phyloP scores from a whole-genome alignment of 2,113 vertebrate species.

The Oreotrochilus melanogaster region DNA sequence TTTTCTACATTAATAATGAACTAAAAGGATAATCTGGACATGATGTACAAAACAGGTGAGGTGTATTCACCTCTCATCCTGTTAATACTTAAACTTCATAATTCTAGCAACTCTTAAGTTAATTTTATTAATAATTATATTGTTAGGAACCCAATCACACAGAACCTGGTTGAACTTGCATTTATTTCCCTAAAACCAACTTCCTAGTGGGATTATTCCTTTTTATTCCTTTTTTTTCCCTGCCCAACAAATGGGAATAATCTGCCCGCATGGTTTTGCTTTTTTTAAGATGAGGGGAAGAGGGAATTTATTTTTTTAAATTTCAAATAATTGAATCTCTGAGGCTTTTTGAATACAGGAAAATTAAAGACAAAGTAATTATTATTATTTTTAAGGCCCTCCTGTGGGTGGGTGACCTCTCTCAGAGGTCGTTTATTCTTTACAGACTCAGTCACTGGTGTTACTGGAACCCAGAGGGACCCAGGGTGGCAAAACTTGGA shows the following conservation, averaged over 20 bases:
- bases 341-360: not conserved
- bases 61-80: not conserved
- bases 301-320: not conserved
- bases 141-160: not conserved
- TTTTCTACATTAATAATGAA: no score
- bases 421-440: not conserved
- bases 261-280: not conserved
- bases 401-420: not conserved
- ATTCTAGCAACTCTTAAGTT: not conserved
- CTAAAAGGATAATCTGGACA: no score
- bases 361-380: not conserved
- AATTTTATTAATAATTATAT: not conserved
- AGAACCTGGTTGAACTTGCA: not conserved
- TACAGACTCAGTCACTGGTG: not conserved
- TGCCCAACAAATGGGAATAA: not conserved
- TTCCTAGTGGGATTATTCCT: not conserved
- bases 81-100: fast-evolving
- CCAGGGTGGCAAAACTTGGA: not conserved
- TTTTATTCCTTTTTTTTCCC: not conserved
- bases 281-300: not conserved
- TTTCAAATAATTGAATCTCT: conserved; percentile 30
- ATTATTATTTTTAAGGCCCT: not conserved
- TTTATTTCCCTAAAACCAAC: not conserved
- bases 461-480: not conserved
- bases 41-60: not conserved